Conservation (phyloP, 2,113 vertebrate genomes). For the Excalfactoria chinensis region DNA sequence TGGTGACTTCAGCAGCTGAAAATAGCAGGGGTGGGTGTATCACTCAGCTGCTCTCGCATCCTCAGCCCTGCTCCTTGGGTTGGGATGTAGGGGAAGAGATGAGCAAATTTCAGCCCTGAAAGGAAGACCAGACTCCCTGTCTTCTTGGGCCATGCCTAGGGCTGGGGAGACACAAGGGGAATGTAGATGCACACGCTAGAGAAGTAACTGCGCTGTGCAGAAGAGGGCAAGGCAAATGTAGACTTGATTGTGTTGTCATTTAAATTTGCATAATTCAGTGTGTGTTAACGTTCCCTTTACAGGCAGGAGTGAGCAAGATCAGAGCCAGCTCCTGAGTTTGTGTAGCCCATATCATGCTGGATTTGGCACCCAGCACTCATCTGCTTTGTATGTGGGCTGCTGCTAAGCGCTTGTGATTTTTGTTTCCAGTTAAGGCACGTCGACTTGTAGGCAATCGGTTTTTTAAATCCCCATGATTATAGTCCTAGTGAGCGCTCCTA, state of each 20-base stretch:
- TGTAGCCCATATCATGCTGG: not conserved
- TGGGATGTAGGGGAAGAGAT: not conserved
- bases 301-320: not conserved
- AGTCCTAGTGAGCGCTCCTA: not conserved
- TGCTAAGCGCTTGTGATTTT: not conserved
- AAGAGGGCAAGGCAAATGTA: not conserved
- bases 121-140: not conserved
- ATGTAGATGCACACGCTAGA: not conserved
- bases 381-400: not conserved
- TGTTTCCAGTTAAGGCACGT: not conserved
- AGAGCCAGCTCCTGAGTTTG: not conserved
- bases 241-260: not conserved
- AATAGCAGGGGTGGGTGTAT: constrained; percentile 10
- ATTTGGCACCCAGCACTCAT: not conserved
- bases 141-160: not conserved
- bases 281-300: not conserved
- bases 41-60: not conserved
- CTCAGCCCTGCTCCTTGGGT: not conserved
- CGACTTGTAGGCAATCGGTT: not conserved
- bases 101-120: not conserved
- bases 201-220: not conserved
- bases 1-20: constrained; percentile 57
- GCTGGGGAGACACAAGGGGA: not conserved
- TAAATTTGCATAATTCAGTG: not conserved
- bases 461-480: not conserved